Evolutionary conservation across 2,797 vertebrate species (phyloP).

Genomic region (Jordanella pulchra): DNA sequence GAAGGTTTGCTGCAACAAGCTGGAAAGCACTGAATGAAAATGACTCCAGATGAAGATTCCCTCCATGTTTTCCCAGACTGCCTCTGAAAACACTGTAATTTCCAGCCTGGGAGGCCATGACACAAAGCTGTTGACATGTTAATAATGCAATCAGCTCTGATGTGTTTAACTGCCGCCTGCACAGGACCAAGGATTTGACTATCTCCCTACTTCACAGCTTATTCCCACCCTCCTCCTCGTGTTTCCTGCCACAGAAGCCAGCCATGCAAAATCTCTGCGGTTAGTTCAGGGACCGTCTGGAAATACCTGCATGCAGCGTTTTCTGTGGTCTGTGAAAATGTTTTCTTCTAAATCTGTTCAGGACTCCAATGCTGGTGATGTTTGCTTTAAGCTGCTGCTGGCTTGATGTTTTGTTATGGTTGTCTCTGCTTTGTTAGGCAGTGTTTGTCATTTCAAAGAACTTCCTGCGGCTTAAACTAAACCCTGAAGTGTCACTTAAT

Average conservation of each 20-base stretch:
- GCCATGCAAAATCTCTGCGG: slow-evolving; percentile 48
- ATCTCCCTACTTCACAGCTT: neutral
- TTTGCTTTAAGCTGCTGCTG: neutral
- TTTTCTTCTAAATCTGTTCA: neutral
- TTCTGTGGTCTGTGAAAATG: neutral
- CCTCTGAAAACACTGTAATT: neutral
- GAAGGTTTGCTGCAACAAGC: slow-evolving; percentile 28
- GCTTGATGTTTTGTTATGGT: neutral
- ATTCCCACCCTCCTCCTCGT: slow-evolving; percentile 17
- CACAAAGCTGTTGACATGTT: neutral
- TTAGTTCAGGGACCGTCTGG: slow-evolving; percentile 38
- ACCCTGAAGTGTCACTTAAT: neutral
- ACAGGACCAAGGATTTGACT: slow-evolving; percentile 7
- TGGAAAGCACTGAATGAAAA: slow-evolving; percentile 37
- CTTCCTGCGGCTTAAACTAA: neutral
- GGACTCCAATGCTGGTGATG: neutral
- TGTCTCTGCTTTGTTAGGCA: neutral
- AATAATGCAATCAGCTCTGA: neutral
- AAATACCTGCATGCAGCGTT: neutral
- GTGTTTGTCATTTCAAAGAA: neutral
- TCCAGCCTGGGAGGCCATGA: neutral
- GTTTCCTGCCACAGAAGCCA: slow-evolving; percentile 33
- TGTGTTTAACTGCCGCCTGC: neutral
- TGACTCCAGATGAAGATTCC: slow-evolving; percentile 11
- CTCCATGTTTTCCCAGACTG: slow-evolving; percentile 9